Conservation (phyloP, 2,113 vertebrate genomes). For the Oryzias woworae region DNA sequence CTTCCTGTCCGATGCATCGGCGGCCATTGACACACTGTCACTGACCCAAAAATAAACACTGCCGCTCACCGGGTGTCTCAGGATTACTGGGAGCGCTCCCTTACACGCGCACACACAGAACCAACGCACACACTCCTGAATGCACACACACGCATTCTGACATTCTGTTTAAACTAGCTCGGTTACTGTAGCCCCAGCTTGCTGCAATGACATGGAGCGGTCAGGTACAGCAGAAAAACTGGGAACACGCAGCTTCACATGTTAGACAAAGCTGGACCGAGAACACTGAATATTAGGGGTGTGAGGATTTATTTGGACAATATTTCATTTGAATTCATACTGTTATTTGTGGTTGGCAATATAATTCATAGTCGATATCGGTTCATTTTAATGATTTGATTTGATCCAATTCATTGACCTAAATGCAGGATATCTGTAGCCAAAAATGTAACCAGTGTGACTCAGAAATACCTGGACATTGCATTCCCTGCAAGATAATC, state of each 20-base stretch:
- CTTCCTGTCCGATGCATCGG: constrained; percentile 83
- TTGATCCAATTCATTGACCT: too few species aligned
- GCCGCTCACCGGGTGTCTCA: constrained; percentile 66
- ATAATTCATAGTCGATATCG: too few species aligned
- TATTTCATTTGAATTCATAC: too few species aligned
- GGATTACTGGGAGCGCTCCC: constrained; percentile 63
- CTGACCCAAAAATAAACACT: constrained; percentile 82
- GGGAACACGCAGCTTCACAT: neutral
- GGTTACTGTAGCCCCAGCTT: constrained; percentile 8
- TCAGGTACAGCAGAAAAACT: neutral
- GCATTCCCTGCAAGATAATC: too few species aligned
- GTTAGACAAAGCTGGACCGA: neutral
- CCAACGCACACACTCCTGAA: constrained; percentile 17
- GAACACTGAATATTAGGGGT: too few species aligned
- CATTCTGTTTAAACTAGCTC: constrained; percentile 16
- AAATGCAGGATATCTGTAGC: too few species aligned
- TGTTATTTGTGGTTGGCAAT: too few species aligned
- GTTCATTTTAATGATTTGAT: too few species aligned
- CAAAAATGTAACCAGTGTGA: too few species aligned
- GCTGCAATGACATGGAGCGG: neutral
- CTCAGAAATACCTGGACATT: too few species aligned
- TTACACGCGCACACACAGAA: constrained; percentile 17
- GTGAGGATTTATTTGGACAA: too few species aligned
- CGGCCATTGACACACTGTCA: constrained; percentile 85
- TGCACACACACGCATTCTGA: constrained; percentile 2